Evolutionary conservation across 2,888 invertebrate genomes (phyloP), one percentile per base, ranked within the genome.

Genomic region (Patella caerulea): DNA sequence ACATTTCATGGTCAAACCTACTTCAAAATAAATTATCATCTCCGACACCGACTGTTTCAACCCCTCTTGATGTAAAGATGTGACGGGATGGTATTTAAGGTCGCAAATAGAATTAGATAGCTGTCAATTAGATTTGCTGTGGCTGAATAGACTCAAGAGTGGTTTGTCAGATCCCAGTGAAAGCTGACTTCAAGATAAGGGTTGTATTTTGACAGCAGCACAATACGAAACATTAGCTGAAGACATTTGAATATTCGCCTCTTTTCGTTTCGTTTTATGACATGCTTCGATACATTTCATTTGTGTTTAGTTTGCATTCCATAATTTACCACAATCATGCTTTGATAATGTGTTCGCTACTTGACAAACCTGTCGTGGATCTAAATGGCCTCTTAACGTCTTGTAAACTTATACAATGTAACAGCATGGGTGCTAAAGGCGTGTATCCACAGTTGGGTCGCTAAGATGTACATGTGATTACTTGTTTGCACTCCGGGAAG

Each of bases 301-400:
- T 65, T 19, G 19, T 11, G 24, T 24, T 11, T 12, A 19, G n/a
- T 65, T 24, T 65, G n/a, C 65, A 65, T 65, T 65, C 65, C 65
- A 65, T 14, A 65, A 65, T 24, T 65, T 65, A 24, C 65, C 65
- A 65, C 65, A 65, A 24, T 19, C 65, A 65, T 65, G 19, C 65
- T 65, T 65, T 9, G 14, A 9, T 65, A 19, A 65, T 19, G 19
- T 11, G 9, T 24, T 12, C 24, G 19, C 24, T 65, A 14, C 19
- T 24, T 65, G 19, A 24, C 19, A 65, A 24, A 24, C 24, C 24
- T 65, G 65, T 65, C 19, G 9, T 12, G 19, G 65, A 65, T 65
- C 19, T 65, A 65, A 65, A 65, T 65, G 65, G 12, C 65, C 12
- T 65, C 45, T 45, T 45, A 45, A 45, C 45, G 45, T 45, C 45